A percentile compares a stretch with the other conserved stretches of the same genome.
These are phyloP conservation scores for Lissonota sp. DNA, from an alignment of 2,888 invertebrate genomes.

Conservation along the genomic window DNA sequence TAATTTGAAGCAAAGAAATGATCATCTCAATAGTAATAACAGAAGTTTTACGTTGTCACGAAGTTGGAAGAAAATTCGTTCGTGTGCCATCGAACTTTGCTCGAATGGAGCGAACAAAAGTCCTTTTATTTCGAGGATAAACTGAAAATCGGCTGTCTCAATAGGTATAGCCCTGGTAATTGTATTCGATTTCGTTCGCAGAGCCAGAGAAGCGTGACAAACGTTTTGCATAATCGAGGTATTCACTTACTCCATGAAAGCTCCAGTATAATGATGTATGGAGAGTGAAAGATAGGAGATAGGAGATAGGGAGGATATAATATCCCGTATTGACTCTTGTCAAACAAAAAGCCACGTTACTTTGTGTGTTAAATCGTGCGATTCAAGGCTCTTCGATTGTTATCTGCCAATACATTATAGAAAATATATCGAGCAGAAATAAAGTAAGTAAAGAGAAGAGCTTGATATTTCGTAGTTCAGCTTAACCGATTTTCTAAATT, in stretches of 20 bases:
- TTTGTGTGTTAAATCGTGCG: too few species aligned
- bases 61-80: too few species aligned
- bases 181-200: constrained; percentile 34
- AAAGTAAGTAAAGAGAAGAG: background rate
- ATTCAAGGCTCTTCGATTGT: too few species aligned
- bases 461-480: too few species aligned
- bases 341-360: too few species aligned
- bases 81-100: background rate
- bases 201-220: constrained; percentile 15
- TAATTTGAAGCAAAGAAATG: too few species aligned
- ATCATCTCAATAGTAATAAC: too few species aligned
- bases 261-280: background rate
- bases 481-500: background rate
- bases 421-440: background rate
- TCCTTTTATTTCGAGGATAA: background rate
- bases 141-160: background rate
- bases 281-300: background rate
- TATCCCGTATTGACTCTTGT: too few species aligned
- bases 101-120: background rate
- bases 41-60: too few species aligned
- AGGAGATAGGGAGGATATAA: background rate
- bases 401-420: too few species aligned
- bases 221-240: constrained; percentile 43
- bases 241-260: background rate
- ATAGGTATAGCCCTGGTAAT: constrained; percentile 8